Evolutionary conservation across 2,113 vertebrate genomes (phyloP), one percentile per base, ranked within the genome.

Genomic region (Caracal caracal): DNA sequence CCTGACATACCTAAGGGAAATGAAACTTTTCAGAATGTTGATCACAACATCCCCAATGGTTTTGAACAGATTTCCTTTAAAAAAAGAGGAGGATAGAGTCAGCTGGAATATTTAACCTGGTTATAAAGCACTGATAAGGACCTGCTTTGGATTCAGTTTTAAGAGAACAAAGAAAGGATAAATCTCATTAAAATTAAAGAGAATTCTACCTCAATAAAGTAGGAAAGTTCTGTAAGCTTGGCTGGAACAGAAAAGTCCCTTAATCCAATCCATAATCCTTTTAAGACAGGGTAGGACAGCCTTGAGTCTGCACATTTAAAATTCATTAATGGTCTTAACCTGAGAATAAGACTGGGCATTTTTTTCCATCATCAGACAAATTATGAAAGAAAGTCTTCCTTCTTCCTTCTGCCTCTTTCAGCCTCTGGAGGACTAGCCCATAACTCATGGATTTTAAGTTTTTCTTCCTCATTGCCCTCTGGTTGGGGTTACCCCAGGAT

Each of bases 81-180:
- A 83, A 83, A 87, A 56, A 37, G 24, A 79, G n/a, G 20, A 61
- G 7, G 28, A 40, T 10, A 53, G 53, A 26, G 66, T n/a, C 40
- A 16, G 75, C n/a, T 82, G 68, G 59, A 83, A 90, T 92, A 65
- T 78, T 78, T 80, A 89, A 51, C 56, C 9, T 51, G 61, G 4
- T 11, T 33, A 90, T 5, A 65, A 86, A 75, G 66, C 51, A 88
- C 1, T 66, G 91, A 83, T 87, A 78, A 75, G 10, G 43, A 19
- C 24, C 37, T 49, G 43, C 33, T 59, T 76, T 76, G 40, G 89
- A 93, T 92, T 89, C 40, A 59, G 43, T 80, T 88, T 92, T 97
- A 89, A 81, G 89, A 92, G 76, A 95, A 90, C 95, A 98, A 94
- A 97, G 94, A 82, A 91, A 92, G 26, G 43, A 85, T 75, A 97